These are phyloP conservation scores for Neopelma chrysocephalum DNA, from an alignment of 2,797 vertebrate genomes.

Conservation along the genomic window DNA sequence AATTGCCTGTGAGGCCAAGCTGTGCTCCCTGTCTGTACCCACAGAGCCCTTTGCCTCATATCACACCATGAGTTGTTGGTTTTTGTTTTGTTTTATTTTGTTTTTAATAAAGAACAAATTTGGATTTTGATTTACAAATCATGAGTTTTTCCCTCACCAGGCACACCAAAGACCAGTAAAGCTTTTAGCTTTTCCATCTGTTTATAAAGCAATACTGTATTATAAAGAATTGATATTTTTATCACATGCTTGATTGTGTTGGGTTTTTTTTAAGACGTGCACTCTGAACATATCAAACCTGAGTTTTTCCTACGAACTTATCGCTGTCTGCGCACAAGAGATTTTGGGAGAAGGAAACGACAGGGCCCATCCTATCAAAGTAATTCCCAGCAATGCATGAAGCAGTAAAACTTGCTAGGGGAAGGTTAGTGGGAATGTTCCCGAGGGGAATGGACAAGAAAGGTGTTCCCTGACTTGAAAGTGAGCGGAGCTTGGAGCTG, in stretches of 20 bases:
- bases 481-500: not conserved
- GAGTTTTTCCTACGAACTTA: slow-evolving; percentile 79
- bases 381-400: not conserved
- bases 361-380: slow-evolving; percentile 59
- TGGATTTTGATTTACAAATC: slow-evolving; percentile 73
- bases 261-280: slow-evolving; percentile 71
- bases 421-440: not conserved
- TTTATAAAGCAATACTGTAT: slow-evolving; percentile 89
- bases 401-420: slow-evolving; percentile 34
- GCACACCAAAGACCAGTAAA: slow-evolving; percentile 89
- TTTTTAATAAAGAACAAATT: slow-evolving; percentile 64
- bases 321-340: slow-evolving; percentile 82
- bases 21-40: not conserved
- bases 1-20: not conserved
- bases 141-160: slow-evolving; percentile 73
- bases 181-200: slow-evolving; percentile 79
- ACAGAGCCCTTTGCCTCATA: slow-evolving; percentile 58
- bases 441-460: not conserved
- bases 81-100: not conserved
- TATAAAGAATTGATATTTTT: slow-evolving; percentile 81
- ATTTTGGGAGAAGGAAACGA: slow-evolving; percentile 51
- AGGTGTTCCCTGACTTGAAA: slow-evolving; percentile 17
- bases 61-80: not conserved
- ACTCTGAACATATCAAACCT: slow-evolving; percentile 79
- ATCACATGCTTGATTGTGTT: slow-evolving; percentile 77